Evolutionary conservation across 2,113 vertebrate genomes (phyloP).

Genomic region (Heteronetta atricapilla): DNA sequence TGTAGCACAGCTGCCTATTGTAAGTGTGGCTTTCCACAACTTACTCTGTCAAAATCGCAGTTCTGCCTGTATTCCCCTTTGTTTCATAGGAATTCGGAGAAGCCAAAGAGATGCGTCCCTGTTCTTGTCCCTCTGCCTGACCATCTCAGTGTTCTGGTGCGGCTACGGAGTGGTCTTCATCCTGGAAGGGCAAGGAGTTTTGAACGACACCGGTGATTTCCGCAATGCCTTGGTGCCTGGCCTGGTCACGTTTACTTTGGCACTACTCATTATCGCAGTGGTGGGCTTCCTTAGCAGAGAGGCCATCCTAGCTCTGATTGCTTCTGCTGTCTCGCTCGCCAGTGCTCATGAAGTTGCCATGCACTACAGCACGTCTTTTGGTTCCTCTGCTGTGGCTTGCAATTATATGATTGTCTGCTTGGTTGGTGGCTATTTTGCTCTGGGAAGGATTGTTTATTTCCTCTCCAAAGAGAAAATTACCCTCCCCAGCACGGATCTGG

Average conservation of each 20-base stretch:
- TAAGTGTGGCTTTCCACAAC: accelerated
- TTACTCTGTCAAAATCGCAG: accelerated
- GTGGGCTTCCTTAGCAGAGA: constrained; percentile 74
- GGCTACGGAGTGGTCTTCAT: constrained; percentile 81
- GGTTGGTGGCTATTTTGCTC: constrained; percentile 79
- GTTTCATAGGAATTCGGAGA: constrained; percentile 75
- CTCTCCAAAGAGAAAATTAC: constrained; percentile 70
- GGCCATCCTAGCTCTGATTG: constrained; percentile 71
- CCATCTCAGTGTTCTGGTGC: constrained; percentile 83
- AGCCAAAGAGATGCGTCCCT: constrained; percentile 68
- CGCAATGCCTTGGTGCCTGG: constrained; percentile 80
- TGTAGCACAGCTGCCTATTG: neutral
- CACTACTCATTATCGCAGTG: constrained; percentile 76
- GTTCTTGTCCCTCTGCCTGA: constrained; percentile 81
- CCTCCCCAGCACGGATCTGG: constrained; percentile 70
- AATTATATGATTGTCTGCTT: constrained; percentile 81
- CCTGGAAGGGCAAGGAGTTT: constrained; percentile 74
- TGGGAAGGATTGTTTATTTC: constrained; percentile 73
- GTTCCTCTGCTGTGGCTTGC: constrained; percentile 81
- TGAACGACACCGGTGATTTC: constrained; percentile 34
- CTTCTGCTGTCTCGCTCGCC: constrained; percentile 77
- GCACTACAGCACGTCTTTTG: constrained; percentile 65
- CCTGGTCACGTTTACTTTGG: constrained; percentile 78
- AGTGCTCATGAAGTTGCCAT: constrained; percentile 83
- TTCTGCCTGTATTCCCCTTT: neutral